phyloP scores from a whole-genome alignment of 2,113 vertebrate genomes.

The Microtus montanus region DNA sequence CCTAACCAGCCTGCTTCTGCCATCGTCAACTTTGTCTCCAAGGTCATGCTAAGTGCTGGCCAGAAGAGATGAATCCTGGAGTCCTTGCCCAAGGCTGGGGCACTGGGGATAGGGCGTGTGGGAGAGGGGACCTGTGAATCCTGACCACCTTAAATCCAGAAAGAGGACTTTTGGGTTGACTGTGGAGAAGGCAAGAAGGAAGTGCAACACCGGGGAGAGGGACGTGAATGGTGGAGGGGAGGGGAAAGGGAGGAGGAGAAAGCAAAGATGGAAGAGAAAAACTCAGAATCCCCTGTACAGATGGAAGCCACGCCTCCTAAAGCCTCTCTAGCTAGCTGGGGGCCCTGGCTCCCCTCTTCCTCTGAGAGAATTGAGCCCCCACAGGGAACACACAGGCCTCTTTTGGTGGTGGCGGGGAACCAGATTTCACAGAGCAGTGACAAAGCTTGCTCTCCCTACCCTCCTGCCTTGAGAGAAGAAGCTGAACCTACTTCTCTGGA shows the following conservation, averaged over 20 bases:
- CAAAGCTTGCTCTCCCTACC: conserved; percentile 29
- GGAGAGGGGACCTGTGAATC: conserved; percentile 61
- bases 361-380: background rate
- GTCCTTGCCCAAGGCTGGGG: conserved; percentile 61
- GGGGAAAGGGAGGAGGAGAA: conserved; percentile 71
- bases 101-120: conserved; percentile 36
- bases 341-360: conserved; percentile 46
- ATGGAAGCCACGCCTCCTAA: conserved; percentile 74
- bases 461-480: conserved; percentile 46
- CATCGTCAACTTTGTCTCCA: conserved; percentile 98
- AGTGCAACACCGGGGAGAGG: conserved; percentile 89
- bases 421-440: background rate
- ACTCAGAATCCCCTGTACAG: conserved; percentile 60
- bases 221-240: conserved; percentile 83
- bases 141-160: conserved; percentile 85
- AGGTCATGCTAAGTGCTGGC: conserved; percentile 91
- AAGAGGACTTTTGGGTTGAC: conserved; percentile 91
- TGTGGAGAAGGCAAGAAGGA: conserved; percentile 89
- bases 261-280: conserved; percentile 76
- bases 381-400: background rate
- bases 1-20: conserved; percentile 95
- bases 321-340: conserved; percentile 80
- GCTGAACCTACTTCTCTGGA: conserved; percentile 5
- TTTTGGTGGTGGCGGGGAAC: background rate
- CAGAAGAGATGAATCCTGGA: conserved; percentile 93